Conservation (phyloP, 2,888 invertebrate genomes). For the Eumerus sabulonum region DNA sequence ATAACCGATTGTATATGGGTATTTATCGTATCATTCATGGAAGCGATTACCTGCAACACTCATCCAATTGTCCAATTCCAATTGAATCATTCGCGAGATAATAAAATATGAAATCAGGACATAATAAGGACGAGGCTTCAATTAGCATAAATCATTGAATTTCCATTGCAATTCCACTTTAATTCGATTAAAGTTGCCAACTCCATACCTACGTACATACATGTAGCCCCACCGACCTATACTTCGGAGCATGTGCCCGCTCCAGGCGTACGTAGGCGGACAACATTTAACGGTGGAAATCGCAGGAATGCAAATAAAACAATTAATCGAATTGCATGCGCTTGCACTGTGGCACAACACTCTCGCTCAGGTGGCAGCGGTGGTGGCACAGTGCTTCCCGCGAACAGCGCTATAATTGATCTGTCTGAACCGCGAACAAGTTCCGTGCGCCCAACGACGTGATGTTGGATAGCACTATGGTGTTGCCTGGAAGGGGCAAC, state of each 20-base stretch:
- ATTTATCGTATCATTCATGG: too few relatives aligned
- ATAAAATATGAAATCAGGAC: constrained; percentile 14
- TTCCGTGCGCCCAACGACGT: constrained; percentile 30
- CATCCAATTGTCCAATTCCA: constrained; percentile 16
- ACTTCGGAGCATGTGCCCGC: constrained; percentile 8
- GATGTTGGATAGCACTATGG: constrained; percentile 20
- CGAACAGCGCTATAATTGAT: constrained; percentile 55
- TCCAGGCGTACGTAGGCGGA: constrained; percentile 29
- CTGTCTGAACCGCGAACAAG: constrained; percentile 56
- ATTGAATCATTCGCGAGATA: constrained; percentile 25
- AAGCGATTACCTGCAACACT: too few relatives aligned
- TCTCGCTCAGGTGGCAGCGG: background rate
- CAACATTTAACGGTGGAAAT: constrained; percentile 52
- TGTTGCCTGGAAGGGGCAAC: constrained; percentile 52
- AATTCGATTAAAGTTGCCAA: constrained; percentile 55
- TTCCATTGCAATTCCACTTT: constrained; percentile 59
- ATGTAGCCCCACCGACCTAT: background rate
- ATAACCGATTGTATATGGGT: too few relatives aligned
- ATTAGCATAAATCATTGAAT: constrained; percentile 62
- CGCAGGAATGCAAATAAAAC: constrained; percentile 64
- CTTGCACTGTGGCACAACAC: constrained; percentile 27
- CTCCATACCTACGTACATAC: background rate
- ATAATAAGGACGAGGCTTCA: constrained; percentile 45
- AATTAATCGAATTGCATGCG: constrained; percentile 55
- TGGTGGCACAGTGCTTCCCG: too few relatives aligned